Evolutionary conservation across 2,888 invertebrate species (phyloP).

Genomic region (Xanthia togata): DNA sequence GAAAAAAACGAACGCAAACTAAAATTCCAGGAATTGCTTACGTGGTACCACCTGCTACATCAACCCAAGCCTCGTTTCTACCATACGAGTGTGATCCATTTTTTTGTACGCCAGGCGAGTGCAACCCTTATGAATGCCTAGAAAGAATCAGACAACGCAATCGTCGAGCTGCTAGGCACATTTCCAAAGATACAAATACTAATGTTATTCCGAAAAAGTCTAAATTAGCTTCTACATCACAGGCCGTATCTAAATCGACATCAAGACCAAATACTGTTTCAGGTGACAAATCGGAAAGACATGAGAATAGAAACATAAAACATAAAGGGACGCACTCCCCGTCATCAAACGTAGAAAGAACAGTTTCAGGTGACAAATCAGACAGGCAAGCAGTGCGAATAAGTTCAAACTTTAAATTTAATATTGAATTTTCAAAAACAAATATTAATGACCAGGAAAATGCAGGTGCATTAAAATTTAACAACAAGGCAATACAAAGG

Average conservation of each 20-base stretch:
- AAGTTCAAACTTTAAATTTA: conserved; percentile 68
- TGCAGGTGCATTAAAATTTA: neutral
- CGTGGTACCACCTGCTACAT: conserved; percentile 26
- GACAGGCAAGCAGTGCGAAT: conserved; percentile 64
- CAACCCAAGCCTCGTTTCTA: conserved; percentile 35
- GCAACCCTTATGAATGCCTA: conserved; percentile 68
- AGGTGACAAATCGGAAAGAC: neutral
- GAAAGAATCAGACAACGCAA: conserved; percentile 45
- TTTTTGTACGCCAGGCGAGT: conserved; percentile 68
- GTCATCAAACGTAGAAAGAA: conserved; percentile 15
- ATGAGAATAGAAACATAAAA: conserved; percentile 16
- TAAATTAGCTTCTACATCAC: conserved; percentile 41
- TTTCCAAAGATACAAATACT: conserved; percentile 45
- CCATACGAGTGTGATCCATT: conserved; percentile 71
- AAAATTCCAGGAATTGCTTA: conserved; percentile 38
- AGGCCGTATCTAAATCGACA: conserved; percentile 30
- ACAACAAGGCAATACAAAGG: conserved; percentile 2
- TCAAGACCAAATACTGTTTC: conserved; percentile 23
- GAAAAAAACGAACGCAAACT: conserved; percentile 38
- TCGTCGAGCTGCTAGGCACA: neutral
- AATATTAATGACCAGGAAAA: neutral
- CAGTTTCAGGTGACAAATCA: conserved; percentile 8
- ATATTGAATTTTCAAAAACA: conserved; percentile 69
- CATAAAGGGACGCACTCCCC: conserved; percentile 4
- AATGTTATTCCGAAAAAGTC: conserved; percentile 26